Conservation (phyloP, 1,140 invertebrate genomes). For the Aradophagus sp. region DNA sequence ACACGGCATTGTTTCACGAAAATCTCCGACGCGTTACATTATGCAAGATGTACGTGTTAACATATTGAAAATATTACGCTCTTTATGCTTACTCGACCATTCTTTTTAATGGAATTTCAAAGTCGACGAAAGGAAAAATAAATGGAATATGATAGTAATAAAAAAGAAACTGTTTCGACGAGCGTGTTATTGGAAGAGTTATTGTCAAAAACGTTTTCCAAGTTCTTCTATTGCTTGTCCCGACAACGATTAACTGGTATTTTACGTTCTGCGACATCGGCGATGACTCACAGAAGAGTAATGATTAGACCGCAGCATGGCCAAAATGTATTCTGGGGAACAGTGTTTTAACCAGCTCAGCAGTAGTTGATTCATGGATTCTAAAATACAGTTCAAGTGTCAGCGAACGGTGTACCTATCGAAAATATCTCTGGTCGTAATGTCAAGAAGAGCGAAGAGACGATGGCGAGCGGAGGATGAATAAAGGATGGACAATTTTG, state of each 20-base stretch:
- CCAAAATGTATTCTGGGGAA: slow-evolving; percentile 3
- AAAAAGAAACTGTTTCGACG: neutral
- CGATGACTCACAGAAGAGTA: slow-evolving; percentile 4
- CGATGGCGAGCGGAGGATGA: neutral
- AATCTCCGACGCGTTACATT: too few species aligned
- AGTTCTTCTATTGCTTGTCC: too few species aligned
- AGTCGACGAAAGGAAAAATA: too few species aligned
- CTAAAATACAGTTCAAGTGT: slow-evolving; percentile 67
- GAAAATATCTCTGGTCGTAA: slow-evolving; percentile 58
- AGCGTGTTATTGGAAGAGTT: neutral
- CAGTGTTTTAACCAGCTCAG: slow-evolving; percentile 61
- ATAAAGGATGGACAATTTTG: slow-evolving; percentile 3
- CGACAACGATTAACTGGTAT: too few species aligned
- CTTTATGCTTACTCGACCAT: too few species aligned
- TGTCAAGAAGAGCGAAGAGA: neutral
- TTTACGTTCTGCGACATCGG: neutral
- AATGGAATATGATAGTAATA: too few species aligned
- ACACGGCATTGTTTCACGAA: too few species aligned
- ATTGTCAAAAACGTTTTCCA: slow-evolving; percentile 11
- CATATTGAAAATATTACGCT: too few species aligned
- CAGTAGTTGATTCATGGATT: slow-evolving; percentile 66
- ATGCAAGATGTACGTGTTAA: too few species aligned
- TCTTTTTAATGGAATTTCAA: too few species aligned
- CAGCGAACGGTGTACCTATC: slow-evolving; percentile 61
- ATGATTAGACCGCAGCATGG: neutral